Evolutionary conservation across 2,113 vertebrate species (phyloP), one percentile per base, ranked within the genome.

Genomic region (Mesitornis unicolor): DNA sequence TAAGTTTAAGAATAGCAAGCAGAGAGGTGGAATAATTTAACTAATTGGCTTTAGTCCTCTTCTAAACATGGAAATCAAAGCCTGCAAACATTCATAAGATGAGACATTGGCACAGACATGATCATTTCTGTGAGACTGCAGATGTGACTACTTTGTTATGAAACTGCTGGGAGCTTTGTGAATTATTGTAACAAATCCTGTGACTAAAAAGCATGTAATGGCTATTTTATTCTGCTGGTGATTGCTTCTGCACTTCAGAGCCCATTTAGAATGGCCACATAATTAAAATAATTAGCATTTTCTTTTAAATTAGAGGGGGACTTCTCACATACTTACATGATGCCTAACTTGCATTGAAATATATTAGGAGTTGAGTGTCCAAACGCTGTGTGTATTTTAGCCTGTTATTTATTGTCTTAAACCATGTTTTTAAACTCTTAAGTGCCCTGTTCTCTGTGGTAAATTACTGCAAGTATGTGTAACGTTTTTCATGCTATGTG

Each of bases 31-130:
- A 94, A 89, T 95, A 84, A 80, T 71, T 90, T 83, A 81, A 87
- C 69, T 84, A 69, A 82, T 53, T 92, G 81, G 28, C 73, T 93
- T 86, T 60, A 73, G 65, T 84, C 67, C 51, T 95, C 75, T 95
- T 91, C 89, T 89, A 96, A 96, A 97, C 93, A 91, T 90, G 93
- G 87, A 88, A 89, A 89, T 92, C 2, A 0, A 61, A 92, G 95
- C 84, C 77, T 84, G 73, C 57, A 84, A 84, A 76, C 65, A 38
- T 80, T 91, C 0, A 0, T 71, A 56, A 93, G 76, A 90, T 75
- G 73, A 89, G 93, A 89, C 4, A 7, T 42, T 89, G 94, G 73
- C 88, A 95, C 36, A 73, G 61, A 60, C 9, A 0, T 18, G 79
- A 76, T 71, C 5, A 29, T 91, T 92, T 95, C 84, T 84, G 48